A percentile compares a stretch with the other conserved stretches of the same genome.
Conservation (phyloP, 1,140 invertebrate species). For the Colletes latitarsis region DNA sequence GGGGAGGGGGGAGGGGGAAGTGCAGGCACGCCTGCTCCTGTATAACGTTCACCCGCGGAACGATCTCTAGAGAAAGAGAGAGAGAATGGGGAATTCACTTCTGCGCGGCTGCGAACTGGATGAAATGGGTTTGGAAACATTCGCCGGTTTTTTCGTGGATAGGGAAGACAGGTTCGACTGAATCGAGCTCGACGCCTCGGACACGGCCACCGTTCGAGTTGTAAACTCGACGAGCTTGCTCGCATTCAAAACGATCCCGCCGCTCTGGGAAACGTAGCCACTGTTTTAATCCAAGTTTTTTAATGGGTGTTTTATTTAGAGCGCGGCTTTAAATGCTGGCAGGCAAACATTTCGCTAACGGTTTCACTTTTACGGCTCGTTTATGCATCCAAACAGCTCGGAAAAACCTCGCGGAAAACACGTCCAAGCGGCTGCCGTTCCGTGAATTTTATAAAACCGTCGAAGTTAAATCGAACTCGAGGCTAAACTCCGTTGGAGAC, state of each 20-base stretch:
- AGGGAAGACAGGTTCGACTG: conserved; percentile 21
- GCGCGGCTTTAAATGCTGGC: conserved; percentile 45
- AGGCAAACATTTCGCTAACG: conserved; percentile 41
- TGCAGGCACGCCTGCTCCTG: background rate
- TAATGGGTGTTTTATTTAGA: conserved; percentile 45
- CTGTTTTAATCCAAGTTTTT: conserved; percentile 39
- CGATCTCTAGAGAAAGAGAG: background rate
- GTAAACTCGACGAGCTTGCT: conserved; percentile 11
- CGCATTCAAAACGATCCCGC: conserved; percentile 12
- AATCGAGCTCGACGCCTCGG: conserved; percentile 48
- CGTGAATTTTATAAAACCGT: background rate
- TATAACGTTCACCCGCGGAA: background rate
- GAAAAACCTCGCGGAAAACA: background rate
- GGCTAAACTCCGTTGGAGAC: too few species aligned
- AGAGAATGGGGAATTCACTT: conserved; percentile 7
- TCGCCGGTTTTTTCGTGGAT: conserved; percentile 18
- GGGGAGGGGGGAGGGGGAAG: background rate
- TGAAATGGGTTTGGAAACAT: conserved; percentile 46
- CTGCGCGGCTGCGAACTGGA: conserved; percentile 11
- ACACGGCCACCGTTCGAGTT: conserved; percentile 34
- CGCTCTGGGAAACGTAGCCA: conserved; percentile 20
- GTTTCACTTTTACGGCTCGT: conserved; percentile 37
- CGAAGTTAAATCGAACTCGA: conserved; percentile 10
- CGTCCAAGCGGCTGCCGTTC: background rate
- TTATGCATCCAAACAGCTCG: conserved; percentile 15